Percentiles rank a stretch among this genome's conserved stretches.
phyloP scores from a whole-genome alignment of 2,888 invertebrate species.

The Baccha elongata region DNA sequence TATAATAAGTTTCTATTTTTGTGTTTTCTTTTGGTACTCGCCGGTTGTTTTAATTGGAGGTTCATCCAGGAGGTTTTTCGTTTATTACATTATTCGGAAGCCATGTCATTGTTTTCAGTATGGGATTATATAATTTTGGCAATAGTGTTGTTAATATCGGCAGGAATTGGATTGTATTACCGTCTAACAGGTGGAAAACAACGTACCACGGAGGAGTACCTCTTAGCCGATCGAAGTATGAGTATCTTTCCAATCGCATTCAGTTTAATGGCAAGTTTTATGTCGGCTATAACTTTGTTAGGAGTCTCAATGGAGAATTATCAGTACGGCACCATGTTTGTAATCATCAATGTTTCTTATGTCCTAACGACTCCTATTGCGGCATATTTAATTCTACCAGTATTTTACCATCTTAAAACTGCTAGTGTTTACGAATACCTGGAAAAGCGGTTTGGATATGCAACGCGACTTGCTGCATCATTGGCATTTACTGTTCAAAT shows the following conservation, averaged over 20 bases:
- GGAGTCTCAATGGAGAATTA: constrained; percentile 95
- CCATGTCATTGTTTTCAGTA: constrained; percentile 83
- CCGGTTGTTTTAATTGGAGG: neutral
- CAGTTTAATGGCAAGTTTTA: constrained; percentile 96
- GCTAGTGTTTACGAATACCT: constrained; percentile 97
- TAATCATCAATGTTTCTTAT: constrained; percentile 90
- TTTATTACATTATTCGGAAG: neutral
- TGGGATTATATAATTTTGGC: constrained; percentile 91
- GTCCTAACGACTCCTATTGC: constrained; percentile 90
- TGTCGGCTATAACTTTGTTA: constrained; percentile 94
- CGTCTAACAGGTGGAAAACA: constrained; percentile 93
- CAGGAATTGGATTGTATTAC: constrained; percentile 92
- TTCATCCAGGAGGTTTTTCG: neutral
- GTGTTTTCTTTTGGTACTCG: neutral
- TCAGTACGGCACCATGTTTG: constrained; percentile 91
- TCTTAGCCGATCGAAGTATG: constrained; percentile 92
- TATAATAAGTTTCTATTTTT: neutral
- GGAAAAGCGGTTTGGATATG: constrained; percentile 91
- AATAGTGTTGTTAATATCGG: constrained; percentile 87
- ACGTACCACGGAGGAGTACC: constrained; percentile 92
- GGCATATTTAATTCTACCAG: constrained; percentile 90
- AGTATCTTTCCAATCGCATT: constrained; percentile 91
- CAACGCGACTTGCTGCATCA: constrained; percentile 90
- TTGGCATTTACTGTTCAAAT: constrained; percentile 94
- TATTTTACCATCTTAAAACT: constrained; percentile 91